Evolutionary conservation across 2,797 vertebrate genomes (phyloP), one percentile per base, ranked within the genome.

Genomic region (Clarias fuscus): DNA sequence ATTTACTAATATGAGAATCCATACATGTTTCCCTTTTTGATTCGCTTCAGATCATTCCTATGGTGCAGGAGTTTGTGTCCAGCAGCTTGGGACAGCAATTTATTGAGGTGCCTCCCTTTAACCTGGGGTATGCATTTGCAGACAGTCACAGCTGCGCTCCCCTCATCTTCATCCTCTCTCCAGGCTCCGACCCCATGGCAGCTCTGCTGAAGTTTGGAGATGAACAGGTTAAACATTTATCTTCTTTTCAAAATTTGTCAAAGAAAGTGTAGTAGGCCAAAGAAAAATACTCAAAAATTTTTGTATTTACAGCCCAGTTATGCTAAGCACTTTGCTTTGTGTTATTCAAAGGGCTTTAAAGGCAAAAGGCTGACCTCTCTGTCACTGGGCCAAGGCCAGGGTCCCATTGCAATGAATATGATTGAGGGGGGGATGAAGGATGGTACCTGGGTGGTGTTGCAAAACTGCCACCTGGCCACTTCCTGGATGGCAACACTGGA

Each of bases 401-500:
- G 97, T 53, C 97, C 96, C 1, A 97, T 98, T 53, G 97, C 97
- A 11, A 96, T 97, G 96, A 93, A 87, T 61, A 96, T 98, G 97
- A 94, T 97, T 80, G 93, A 97, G 91, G 94, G 93, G 8, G 96
- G 93, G 18, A 84, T 97, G 84, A 96, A 95, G 79, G 96, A 97
- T 73, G 97, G 97, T 84, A 95, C 95, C 0, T 98, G 97, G 97
- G 94, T 98, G 76, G 97, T 98, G 82, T 94, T 98, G 87, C 97
- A 98, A 90, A 98, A 98, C 43, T 98, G 97, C 86, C 97, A 98
- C 87, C 94, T 98, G 76, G 97, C 97, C 87, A 97, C 97, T 15
- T 98, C 97, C 4, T 98, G 97, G 97, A 98, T 98, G 97, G 92
- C 96, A 67, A 95, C 91, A 0, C 93, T 98, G 43, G 97, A 98